phyloP scores from a whole-genome alignment of 1,140 invertebrate genomes.

The Drosophila nigrodunni region DNA sequence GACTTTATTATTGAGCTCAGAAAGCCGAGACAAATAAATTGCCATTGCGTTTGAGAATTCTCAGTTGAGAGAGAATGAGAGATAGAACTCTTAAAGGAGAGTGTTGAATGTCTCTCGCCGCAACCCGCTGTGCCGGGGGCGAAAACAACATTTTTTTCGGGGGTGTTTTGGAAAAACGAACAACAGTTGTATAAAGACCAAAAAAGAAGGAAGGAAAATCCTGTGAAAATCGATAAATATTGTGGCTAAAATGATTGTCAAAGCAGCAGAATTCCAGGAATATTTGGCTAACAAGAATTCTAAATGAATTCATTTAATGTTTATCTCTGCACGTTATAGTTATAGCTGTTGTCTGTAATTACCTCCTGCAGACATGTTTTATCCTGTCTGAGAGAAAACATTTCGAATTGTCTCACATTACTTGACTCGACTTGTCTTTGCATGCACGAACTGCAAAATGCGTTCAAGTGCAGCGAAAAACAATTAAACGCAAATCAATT shows the following conservation, averaged over 20 bases:
- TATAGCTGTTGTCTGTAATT: neutral
- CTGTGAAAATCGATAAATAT: conserved; percentile 60
- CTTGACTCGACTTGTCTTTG: conserved; percentile 15
- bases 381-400: conserved; percentile 27
- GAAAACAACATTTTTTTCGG: conserved; percentile 33
- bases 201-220: conserved; percentile 25
- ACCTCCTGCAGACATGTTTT: conserved; percentile 15
- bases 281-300: conserved; percentile 6
- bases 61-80: conserved; percentile 4
- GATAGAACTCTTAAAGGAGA: conserved; percentile 12
- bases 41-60: conserved; percentile 27
- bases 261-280: conserved; percentile 29
- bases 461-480: conserved; percentile 58
- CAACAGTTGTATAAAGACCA: conserved; percentile 7
- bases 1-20: conserved; percentile 62
- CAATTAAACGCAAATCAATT: conserved; percentile 65
- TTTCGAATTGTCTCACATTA: conserved; percentile 28
- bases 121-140: conserved; percentile 48
- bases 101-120: conserved; percentile 10
- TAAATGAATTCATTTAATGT: conserved; percentile 36
- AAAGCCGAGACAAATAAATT: conserved; percentile 57
- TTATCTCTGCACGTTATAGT: neutral
- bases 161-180: conserved; percentile 26
- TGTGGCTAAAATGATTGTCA: conserved; percentile 39
- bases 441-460: conserved; percentile 61